Evolutionary conservation across 1,140 invertebrate genomes (phyloP), one percentile per base, ranked within the genome.

Genomic region (Drosophila eugracilis): DNA sequence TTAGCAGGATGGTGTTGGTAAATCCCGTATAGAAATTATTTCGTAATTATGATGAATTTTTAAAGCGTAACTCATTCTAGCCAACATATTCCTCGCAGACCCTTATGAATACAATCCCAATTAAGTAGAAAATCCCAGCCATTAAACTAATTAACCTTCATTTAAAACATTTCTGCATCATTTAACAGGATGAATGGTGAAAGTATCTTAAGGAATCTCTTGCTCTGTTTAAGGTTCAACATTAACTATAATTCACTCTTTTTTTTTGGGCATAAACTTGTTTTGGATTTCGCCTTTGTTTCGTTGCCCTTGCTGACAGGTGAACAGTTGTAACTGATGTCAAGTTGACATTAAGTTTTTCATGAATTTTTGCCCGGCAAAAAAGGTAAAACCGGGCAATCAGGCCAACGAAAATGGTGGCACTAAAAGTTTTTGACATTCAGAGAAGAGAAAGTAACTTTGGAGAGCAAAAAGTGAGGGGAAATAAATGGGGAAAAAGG

Each of bases 281-380:
- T 17, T 52, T 44, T 34, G 28, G 17, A 44, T 19, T 53, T 41
- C 22, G 9, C 26, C 21, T 41, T 50, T 41, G 37, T 44, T 59
- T 21, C 22, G 32, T 59, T 59, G 14, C 14, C 12, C 21, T 28
- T 10, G 36, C 41, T 62, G 69, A 73, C 52, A 74, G 48, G 32
- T 47, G 37, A 59, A 78, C 72, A 71, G 75, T 77, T 77, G 34
- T 39, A 65, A 39, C 75, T 66, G 71, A 47, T 85, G 45, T 49
- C 63, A 75, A 75, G 59, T 72, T 75, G 80, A 74, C 78, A 55
- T 78, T 73, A 73, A 67, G 75, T 72, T 85, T 63, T 59, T 66
- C 36, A 52, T 54, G 66, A 72, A 79, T 34, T 42, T 37, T 21
- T 41, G 32, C 24, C 32, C 22, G 26, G n/a, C n/a, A n/a, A 36